Evolutionary conservation across 2,797 vertebrate genomes (phyloP), one percentile per base, ranked within the genome.

Genomic region (Hafferia zeledoni): DNA sequence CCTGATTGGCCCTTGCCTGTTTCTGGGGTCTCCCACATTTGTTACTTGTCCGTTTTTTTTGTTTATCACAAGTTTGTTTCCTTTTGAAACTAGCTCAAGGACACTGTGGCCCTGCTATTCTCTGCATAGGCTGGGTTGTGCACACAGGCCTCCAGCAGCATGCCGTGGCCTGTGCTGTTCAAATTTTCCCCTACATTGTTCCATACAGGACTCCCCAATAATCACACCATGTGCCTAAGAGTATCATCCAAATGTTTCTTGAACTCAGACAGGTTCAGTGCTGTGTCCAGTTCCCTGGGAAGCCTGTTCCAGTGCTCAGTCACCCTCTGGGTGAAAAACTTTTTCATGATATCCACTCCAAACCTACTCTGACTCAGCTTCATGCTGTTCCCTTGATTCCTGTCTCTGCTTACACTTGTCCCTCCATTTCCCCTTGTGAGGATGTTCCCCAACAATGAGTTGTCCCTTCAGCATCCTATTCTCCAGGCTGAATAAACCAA

Each of bases 161-260:
- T n/a, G n/a, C n/a, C n/a, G n/a, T n/a, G n/a, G n/a, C n/a, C n/a
- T n/a, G n/a, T n/a, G n/a, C n/a, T n/a, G n/a, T n/a, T n/a, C n/a
- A n/a, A n/a, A n/a, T n/a, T n/a, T n/a, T n/a, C n/a, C n/a, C n/a
- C n/a, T n/a, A n/a, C n/a, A n/a, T n/a, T n/a, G n/a, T n/a, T 8
- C 33, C 55, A 12, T 0, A 0, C 17, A 47, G 0, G 1, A 13
- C 17, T 53, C 12, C 10, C 25, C 15, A 47, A 22, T 41, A 68
- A 31, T 47, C 25, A 47, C 47, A 41, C 4, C 22, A 23, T 11
- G 41, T 16, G 30, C 33, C 47, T 28, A 11, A 39, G 23, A 79
- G 5, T 3, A 37, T 37, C 57, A 18, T 50, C 13, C 67, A 57
- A 64, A 17, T 28, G 3, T 13, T 57, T 50, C 23, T 64, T 57